Conservation (phyloP, 1,140 invertebrate species). For the Aphis gossypii region DNA sequence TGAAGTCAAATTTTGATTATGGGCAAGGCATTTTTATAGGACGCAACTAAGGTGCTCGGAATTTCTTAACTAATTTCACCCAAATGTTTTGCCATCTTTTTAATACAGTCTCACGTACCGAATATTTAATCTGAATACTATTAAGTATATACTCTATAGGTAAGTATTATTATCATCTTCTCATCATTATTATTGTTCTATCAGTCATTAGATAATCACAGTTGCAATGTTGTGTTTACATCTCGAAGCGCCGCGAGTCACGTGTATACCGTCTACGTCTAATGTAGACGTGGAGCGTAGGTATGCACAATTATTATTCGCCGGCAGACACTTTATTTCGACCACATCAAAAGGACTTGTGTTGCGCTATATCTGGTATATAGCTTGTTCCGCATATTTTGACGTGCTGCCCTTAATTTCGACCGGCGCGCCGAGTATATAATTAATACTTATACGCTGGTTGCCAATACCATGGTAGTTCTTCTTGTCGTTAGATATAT, state of each 20-base stretch:
- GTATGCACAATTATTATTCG: background rate
- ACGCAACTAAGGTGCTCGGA: too few species aligned
- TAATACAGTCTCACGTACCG: too few species aligned
- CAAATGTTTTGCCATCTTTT: too few species aligned
- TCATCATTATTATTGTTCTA: background rate
- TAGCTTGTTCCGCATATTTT: background rate
- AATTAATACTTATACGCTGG: background rate
- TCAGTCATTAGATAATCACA: background rate
- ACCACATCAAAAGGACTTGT: background rate
- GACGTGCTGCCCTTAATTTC: background rate
- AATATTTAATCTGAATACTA: too few species aligned
- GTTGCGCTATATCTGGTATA: background rate
- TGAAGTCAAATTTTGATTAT: too few species aligned
- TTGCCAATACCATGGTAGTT: background rate
- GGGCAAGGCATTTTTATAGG: too few species aligned
- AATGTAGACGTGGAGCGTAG: background rate
- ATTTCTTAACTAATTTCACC: too few species aligned
- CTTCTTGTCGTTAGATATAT: too few species aligned
- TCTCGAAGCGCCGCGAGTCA: background rate
- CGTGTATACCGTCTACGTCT: background rate
- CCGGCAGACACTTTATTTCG: background rate
- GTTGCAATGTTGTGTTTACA: background rate
- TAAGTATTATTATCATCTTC: background rate
- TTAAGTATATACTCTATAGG: too few species aligned
- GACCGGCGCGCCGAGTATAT: constrained; percentile 22